Conservation (phyloP, 2,797 vertebrate genomes). For the Propithecus perrieri region DNA sequence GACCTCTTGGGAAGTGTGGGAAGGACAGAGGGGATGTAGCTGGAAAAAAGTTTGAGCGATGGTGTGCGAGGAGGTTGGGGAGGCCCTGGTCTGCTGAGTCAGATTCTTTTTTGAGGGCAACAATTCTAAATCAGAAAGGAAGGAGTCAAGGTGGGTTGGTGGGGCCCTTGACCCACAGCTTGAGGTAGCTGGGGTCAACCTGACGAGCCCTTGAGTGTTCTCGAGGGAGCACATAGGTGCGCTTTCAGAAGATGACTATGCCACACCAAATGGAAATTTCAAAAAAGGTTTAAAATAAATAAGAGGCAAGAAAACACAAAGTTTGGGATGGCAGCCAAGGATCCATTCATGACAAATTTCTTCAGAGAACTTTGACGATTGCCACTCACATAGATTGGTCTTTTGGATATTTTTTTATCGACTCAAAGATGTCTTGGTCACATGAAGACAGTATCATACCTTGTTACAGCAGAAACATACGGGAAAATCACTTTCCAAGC, state of each 20-base stretch:
- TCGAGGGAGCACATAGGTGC: accelerated
- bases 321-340: not conserved
- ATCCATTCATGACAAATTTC: not conserved
- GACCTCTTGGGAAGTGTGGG: not conserved
- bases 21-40: not conserved
- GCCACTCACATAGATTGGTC: not conserved
- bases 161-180: not conserved
- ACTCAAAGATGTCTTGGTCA: not conserved
- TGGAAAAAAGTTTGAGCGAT: not conserved
- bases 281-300: not conserved
- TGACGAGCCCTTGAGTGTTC: not conserved
- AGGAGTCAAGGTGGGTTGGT: not conserved
- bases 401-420: not conserved
- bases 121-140: not conserved
- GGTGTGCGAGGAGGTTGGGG: not conserved
- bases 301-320: not conserved
- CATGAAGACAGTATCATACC: not conserved
- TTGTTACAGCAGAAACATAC: not conserved
- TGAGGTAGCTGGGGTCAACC: not conserved
- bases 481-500: not conserved
- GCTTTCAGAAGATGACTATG: not conserved
- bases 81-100: not conserved
- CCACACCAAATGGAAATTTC: not conserved
- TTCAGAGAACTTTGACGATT: not conserved
- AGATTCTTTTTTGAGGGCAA: not conserved